Evolutionary conservation across 35 echinoderm and acorn worm genomes (phyloP), one percentile per base, ranked within the genome.

Genomic region (Apostichopus californicus): DNA sequence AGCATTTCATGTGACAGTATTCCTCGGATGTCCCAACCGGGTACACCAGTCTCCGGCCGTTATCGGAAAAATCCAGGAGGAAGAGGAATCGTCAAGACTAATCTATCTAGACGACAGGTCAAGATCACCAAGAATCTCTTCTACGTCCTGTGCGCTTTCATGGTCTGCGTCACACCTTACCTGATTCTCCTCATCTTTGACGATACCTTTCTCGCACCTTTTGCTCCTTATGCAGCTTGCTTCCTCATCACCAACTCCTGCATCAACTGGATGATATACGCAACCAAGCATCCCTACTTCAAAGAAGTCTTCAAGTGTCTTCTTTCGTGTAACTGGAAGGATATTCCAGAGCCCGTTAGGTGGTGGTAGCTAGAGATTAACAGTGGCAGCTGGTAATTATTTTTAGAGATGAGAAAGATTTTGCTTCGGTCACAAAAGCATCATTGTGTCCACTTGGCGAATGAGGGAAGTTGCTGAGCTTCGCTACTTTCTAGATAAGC

Each of bases 221-320:
- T 91, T n/a, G 93, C 63, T 2, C 90, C 93, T 5, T 94, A 94
- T 80, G 70, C 90, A 2, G 88, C 88, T 5, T 82, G 92, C n/a
- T 54, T 92, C 56, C 94, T 97, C 58, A 68, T 94, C 53, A 22
- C 73, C 9, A 92, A 97, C 53, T 71, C 57, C 58, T 92, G 85
- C 79, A 91, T 94, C 86, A 97, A 97, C 77, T 94, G 93, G 63
- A 90, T 97, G 11, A 89, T 97, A 63, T 97, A 97, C 81, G 93
- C 93, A 11, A 87, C 91, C 1, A 97, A 94, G 57, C 95, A 97
- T 87, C 95, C 95, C 15, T 81, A 97, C 34, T 97, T 97, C 28
- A 97, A 94, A 77, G 77, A 68, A 9, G 92, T 97, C 23, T 87
- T 97, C 56, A 72, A 81, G 3, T 91, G 86, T 55, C 77, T 97